phyloP scores from a whole-genome alignment of 53 echinoderm and acorn worm species.

The Actinopyga echinites region DNA sequence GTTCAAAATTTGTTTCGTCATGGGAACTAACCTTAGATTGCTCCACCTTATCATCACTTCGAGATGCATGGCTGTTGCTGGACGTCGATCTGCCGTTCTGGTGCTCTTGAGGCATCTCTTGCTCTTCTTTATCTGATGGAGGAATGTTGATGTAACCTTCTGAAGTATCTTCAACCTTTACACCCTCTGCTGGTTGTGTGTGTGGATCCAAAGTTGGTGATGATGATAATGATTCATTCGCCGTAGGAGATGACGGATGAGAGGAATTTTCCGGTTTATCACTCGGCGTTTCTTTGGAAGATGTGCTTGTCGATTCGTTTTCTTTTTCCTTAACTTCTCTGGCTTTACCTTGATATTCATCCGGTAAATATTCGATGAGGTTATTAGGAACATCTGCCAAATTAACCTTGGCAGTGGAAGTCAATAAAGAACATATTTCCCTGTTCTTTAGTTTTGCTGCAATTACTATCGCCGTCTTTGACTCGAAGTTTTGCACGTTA shows the following conservation, averaged over 20 bases:
- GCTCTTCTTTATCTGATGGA: too few species aligned
- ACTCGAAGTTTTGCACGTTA: slow-evolving; percentile 63
- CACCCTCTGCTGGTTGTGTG: too few species aligned
- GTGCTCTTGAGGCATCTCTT: too few species aligned
- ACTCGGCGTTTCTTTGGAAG: not conserved
- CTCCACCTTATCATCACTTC: too few species aligned
- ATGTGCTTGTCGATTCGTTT: not conserved
- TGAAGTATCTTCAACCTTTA: too few species aligned
- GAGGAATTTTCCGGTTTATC: not conserved
- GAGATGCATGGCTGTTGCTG: too few species aligned
- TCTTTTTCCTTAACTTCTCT: not conserved
- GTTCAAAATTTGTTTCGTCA: too few species aligned
- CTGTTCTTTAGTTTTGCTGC: slow-evolving; percentile 80
- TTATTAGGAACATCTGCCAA: slow-evolving; percentile 55
- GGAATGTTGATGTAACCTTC: too few species aligned
- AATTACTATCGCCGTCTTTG: slow-evolving; percentile 66
- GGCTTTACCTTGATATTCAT: slow-evolving; percentile 43
- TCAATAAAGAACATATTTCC: slow-evolving; percentile 82
- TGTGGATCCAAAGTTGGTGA: too few species aligned
- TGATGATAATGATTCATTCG: not conserved
- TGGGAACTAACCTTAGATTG: too few species aligned
- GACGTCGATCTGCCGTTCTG: too few species aligned
- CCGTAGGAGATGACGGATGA: not conserved
- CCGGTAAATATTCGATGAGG: slow-evolving; percentile 69
- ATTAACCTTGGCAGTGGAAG: slow-evolving; percentile 62